Evolutionary conservation across 2,113 vertebrate genomes (phyloP).

Genomic region (Jacana jacana): DNA sequence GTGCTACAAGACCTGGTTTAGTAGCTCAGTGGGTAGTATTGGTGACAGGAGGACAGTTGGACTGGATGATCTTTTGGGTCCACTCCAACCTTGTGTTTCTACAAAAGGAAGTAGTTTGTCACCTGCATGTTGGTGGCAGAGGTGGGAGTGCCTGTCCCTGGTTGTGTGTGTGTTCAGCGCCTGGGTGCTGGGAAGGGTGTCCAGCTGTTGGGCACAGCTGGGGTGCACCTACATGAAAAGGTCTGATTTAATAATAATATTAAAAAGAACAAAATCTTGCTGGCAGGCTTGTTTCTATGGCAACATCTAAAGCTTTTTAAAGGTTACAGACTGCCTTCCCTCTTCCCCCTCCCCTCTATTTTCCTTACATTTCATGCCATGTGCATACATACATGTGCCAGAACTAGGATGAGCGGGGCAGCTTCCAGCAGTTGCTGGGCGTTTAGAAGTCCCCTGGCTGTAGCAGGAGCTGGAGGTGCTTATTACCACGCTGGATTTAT

Average conservation of each 20-base stretch:
- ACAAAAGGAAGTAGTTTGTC: accelerated
- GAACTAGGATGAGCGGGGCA: not conserved
- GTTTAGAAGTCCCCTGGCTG: not conserved
- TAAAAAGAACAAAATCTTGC: not conserved
- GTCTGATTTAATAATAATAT: too few relatives aligned
- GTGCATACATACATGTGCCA: accelerated
- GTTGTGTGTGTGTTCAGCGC: accelerated
- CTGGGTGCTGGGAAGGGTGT: accelerated
- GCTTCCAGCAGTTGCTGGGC: not conserved
- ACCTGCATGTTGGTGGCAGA: accelerated
- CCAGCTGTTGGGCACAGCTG: not conserved
- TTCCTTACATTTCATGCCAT: too few relatives aligned
- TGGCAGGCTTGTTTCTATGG: not conserved
- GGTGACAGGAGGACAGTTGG: too few relatives aligned
- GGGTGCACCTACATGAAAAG: too few relatives aligned
- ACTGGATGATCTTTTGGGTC: too few relatives aligned
- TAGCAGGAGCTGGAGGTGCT: not conserved
- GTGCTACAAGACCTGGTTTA: too few relatives aligned
- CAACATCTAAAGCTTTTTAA: not conserved
- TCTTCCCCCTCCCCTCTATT: too few relatives aligned
- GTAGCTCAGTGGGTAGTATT: too few relatives aligned
- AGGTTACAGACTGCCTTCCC: not conserved
- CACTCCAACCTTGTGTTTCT: too few relatives aligned
- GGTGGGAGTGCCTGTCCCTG: accelerated
- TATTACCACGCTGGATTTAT: not conserved